Base-by-base conservation (phyloP, 2,113 vertebrate species). In the Carettochelys insculpta region DNA sequence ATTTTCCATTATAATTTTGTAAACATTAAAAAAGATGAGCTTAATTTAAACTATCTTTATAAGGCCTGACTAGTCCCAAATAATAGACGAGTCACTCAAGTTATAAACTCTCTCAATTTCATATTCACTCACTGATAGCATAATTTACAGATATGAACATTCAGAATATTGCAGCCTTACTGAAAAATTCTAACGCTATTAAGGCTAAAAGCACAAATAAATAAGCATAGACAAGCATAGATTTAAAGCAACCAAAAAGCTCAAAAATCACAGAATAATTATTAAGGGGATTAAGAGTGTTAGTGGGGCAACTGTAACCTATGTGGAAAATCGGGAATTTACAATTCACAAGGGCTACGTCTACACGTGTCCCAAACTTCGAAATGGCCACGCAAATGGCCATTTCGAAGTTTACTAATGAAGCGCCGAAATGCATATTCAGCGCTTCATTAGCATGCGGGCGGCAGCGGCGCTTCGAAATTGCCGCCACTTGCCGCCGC, bases 11-110 rank as follows among this genome's bases (percentile, higher is more conserved):
- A 52, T 34, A 50, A 25, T 80, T 95, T 12, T 47, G 83, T 78
- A 92, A 92, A 77, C 27, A 87, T 75, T 90, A 80, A 8, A 22
- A 95, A 91, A 92, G 65, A 54, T 56, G 9, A 80, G 50, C 3
- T 51, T 68, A 76, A 92, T 89, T 95, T 88, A 80, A 43, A 38
- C 14, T 80, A 43, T 2, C 54, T 50, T 93, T 92, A n/a, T 52
- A 77, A 52, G 86, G 90, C 61, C 51, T 83, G 54, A 53, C 54
- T 10, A n/a, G 45, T n/a, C 75, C 38, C 75, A 87, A 89, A 87
- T 48, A 88, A 22, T 47, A 80, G 77, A 20, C 6, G 71, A 11
- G 54, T 19, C 61, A 61, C 9, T 45, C 83, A 76, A 77, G 41
- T 0, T 0, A 86, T 29, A 27, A 41, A 38, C 38, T 12, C 11